Percentiles rank a stretch among this genome's conserved stretches.
These are phyloP conservation scores for Microctenopoma lineatum DNA, from an alignment of 2,797 vertebrate genomes.

Conservation along the genomic window DNA sequence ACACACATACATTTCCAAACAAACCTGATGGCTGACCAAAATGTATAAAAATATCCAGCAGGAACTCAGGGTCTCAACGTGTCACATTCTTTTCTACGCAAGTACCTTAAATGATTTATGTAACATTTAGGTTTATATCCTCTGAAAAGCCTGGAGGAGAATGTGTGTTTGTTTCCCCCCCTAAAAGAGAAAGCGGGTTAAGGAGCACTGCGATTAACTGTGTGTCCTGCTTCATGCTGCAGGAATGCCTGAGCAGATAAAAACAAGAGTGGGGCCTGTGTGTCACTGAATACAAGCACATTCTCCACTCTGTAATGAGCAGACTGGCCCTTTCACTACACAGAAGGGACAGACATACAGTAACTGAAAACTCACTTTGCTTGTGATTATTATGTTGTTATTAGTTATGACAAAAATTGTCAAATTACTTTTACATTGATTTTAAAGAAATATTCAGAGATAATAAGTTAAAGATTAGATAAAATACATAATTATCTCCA, in stretches of 20 bases:
- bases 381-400: not conserved
- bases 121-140: constrained; percentile 21
- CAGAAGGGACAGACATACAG: not conserved
- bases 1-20: not conserved
- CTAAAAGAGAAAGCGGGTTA: constrained; percentile 48
- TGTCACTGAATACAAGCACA: constrained; percentile 35
- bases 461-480: not conserved
- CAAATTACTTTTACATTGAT: not conserved
- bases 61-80: not conserved
- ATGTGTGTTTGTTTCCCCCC: constrained; percentile 42
- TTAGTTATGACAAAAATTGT: not conserved
- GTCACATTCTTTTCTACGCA: not conserved
- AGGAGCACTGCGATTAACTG: constrained; percentile 41
- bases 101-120: constrained; percentile 20
- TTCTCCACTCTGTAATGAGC: constrained; percentile 21
- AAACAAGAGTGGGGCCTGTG: constrained; percentile 58
- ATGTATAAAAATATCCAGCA: not conserved
- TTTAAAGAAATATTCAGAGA: not conserved
- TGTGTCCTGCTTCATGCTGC: constrained; percentile 55
- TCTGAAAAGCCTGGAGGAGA: not conserved
- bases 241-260: constrained; percentile 64
- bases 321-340: constrained; percentile 17
- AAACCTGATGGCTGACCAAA: not conserved
- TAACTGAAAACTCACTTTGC: constrained; percentile 1
- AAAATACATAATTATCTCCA: too few relatives aligned